Evolutionary conservation across 2,797 vertebrate species (phyloP).

Genomic region (Chloroceryle amazona): DNA sequence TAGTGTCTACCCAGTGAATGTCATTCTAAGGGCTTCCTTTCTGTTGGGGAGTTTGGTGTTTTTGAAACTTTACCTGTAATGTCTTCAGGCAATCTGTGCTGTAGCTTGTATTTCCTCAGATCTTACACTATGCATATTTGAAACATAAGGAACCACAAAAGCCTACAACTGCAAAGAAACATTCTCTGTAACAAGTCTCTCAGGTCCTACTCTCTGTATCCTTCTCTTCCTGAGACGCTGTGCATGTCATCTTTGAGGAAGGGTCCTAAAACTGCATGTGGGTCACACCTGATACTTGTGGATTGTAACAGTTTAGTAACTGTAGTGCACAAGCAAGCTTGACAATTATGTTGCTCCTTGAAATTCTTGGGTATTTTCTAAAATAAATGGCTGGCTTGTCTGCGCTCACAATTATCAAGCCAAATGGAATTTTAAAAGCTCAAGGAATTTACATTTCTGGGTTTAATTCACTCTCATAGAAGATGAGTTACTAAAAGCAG

Average conservation of each 20-base stretch:
- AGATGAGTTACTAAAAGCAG: not conserved
- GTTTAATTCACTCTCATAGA: not conserved
- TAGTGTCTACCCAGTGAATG: not conserved
- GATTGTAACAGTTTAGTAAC: not conserved
- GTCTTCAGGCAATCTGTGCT: not conserved
- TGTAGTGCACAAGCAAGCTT: not conserved
- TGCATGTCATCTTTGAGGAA: not conserved
- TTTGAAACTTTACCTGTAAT: not conserved
- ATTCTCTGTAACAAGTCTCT: not conserved
- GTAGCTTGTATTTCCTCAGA: not conserved
- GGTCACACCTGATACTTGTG: not conserved
- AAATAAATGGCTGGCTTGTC: not conserved
- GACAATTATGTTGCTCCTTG: not conserved
- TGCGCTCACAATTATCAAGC: not conserved
- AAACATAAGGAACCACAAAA: not conserved
- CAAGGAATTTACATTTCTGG: not conserved
- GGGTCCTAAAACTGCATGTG: not conserved
- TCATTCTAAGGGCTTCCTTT: not conserved
- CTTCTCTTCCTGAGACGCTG: not conserved
- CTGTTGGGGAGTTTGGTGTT: not conserved
- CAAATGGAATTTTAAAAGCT: conserved; percentile 13
- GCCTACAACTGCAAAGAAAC: not conserved
- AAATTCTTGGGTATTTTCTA: not conserved
- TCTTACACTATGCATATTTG: not conserved
- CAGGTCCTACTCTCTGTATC: not conserved